phyloP scores from a whole-genome alignment of 92 coral and sea anemone genomes.

The Heliopora coerulea region DNA sequence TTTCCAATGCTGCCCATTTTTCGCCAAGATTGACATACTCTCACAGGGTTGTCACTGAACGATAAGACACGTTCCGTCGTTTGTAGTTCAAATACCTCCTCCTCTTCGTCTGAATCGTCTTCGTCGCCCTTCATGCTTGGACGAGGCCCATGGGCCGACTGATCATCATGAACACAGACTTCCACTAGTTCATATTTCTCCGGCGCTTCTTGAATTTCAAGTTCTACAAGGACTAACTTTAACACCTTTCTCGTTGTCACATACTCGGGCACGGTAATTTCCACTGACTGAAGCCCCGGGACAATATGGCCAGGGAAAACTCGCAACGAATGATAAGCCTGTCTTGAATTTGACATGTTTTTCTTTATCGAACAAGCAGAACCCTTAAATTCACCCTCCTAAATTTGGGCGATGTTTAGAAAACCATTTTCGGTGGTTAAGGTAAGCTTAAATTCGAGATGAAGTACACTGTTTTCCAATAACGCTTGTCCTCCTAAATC shows the following conservation, averaged over 20 bases:
- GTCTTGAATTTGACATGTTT: slow-evolving; percentile 24
- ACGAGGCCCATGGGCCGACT: slow-evolving; percentile 35
- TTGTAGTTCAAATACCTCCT: slow-evolving; percentile 2
- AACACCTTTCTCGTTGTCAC: slow-evolving; percentile 83
- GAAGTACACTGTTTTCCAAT: neutral
- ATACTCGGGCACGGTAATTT: slow-evolving; percentile 70
- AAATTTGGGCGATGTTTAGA: neutral
- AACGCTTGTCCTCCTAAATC: neutral
- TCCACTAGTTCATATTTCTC: slow-evolving; percentile 94
- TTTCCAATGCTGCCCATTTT: slow-evolving; percentile 64
- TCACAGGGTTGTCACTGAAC: slow-evolving; percentile 76
- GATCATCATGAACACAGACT: slow-evolving; percentile 93
- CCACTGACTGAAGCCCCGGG: slow-evolving; percentile 88
- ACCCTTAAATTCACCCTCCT: too few species aligned
- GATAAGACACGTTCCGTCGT: slow-evolving; percentile 77
- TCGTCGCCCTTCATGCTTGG: neutral
- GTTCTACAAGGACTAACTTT: slow-evolving; percentile 67
- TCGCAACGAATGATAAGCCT: slow-evolving; percentile 59
- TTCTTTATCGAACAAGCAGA: neutral
- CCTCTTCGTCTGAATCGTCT: slow-evolving; percentile 21
- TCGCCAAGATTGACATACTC: slow-evolving; percentile 80
- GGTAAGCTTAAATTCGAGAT: neutral
- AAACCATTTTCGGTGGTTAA: neutral
- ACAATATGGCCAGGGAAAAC: slow-evolving; percentile 89
- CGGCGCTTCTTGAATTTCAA: slow-evolving; percentile 70